Evolutionary conservation across 2,113 vertebrate genomes (phyloP).

Genomic region (Suricata suricatta): DNA sequence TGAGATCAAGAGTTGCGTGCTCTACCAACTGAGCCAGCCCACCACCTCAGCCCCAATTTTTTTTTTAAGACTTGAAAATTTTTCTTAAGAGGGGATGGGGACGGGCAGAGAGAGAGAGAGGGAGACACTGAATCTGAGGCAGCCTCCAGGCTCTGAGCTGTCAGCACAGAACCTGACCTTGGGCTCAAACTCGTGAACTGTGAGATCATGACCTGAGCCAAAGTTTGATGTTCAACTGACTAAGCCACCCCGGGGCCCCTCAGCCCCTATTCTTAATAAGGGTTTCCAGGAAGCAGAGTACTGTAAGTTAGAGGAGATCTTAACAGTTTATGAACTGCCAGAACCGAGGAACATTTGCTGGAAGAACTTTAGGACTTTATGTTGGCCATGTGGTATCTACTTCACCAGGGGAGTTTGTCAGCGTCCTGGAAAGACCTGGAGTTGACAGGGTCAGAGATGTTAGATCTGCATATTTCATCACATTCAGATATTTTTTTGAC

Average conservation of each 20-base stretch:
- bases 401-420: neutral
- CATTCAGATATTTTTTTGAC: neutral
- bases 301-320: neutral
- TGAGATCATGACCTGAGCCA: too few species aligned
- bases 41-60: too few species aligned
- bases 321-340: neutral
- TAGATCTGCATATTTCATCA: neutral
- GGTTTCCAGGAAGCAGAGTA: neutral
- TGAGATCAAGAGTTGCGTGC: neutral
- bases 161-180: too few species aligned
- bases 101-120: too few species aligned
- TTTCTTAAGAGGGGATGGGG: too few species aligned
- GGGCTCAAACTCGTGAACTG: too few species aligned
- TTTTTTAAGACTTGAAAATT: too few species aligned
- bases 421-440: neutral
- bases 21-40: too few species aligned
- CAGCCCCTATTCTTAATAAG: neutral
- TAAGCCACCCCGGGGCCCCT: neutral
- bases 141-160: too few species aligned
- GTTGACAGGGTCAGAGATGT: neutral
- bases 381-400: neutral
- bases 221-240: too few species aligned
- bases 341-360: neutral
- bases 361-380: neutral
- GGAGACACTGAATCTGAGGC: too few species aligned